phyloP scores from a whole-genome alignment of 2,888 invertebrate genomes.

The Embidobia sp. region DNA sequence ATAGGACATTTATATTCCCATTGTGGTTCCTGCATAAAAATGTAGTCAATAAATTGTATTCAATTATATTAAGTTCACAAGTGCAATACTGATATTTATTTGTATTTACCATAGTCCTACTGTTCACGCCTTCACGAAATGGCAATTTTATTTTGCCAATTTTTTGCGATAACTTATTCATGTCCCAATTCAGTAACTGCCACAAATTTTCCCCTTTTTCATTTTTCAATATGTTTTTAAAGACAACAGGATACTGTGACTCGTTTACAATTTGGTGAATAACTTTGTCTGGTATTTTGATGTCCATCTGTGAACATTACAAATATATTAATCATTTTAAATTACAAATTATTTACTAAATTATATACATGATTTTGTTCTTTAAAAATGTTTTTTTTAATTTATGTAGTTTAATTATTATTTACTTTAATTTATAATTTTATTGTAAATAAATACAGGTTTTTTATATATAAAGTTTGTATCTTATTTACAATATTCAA shows the following conservation, averaged over 20 bases:
- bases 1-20: constrained; percentile 90
- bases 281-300: constrained; percentile 39
- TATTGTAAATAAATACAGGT: no score
- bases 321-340: neutral
- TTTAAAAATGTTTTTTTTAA: no score
- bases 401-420: no score
- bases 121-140: constrained; percentile 83
- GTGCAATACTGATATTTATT: no score
- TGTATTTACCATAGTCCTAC: constrained; percentile 76
- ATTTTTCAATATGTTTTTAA: constrained; percentile 82
- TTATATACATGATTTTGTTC: no score
- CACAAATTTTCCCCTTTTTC: constrained; percentile 80
- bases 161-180: constrained; percentile 84
- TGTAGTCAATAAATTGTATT: no score
- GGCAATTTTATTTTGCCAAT: constrained; percentile 84
- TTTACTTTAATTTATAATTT: no score
- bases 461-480: no score
- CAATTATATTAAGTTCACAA: no score
- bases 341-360: no score
- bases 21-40: constrained; percentile 84
- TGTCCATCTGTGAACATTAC: constrained; percentile 23
- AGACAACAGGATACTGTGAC: constrained; percentile 82
- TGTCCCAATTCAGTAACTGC: constrained; percentile 84
- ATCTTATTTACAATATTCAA: no score
- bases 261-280: constrained; percentile 69